Conservation (phyloP, 2,888 invertebrate species). For the Pemphredon lugubris region DNA sequence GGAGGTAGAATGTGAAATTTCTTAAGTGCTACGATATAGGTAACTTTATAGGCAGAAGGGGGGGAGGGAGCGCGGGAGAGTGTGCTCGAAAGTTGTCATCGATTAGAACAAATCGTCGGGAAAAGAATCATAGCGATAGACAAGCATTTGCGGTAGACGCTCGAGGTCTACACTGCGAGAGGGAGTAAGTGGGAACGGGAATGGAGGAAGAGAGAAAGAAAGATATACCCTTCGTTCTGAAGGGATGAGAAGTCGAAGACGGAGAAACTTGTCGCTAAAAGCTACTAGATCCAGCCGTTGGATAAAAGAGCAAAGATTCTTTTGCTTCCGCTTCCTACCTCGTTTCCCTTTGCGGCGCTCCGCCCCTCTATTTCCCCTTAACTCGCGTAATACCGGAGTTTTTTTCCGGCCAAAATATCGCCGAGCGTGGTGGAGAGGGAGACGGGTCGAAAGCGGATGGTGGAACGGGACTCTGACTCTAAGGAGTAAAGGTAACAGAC, state of each 20-base stretch:
- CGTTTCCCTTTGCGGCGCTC: constrained; percentile 3
- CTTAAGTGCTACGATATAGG: too few relatives aligned
- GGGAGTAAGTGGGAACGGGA: neutral
- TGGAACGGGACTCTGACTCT: constrained; percentile 14
- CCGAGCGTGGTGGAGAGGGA: constrained; percentile 15
- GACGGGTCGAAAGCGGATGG: neutral
- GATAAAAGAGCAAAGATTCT: constrained; percentile 49
- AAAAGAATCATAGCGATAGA: constrained; percentile 49
- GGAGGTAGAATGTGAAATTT: too few relatives aligned
- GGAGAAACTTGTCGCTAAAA: constrained; percentile 47
- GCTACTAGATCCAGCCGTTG: constrained; percentile 23
- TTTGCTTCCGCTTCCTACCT: constrained; percentile 24
- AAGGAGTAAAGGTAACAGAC: neutral
- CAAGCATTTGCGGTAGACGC: neutral
- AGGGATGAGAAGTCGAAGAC: constrained; percentile 40
- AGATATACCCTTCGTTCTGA: constrained; percentile 42
- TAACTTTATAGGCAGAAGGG: too few relatives aligned
- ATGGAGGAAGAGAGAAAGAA: neutral
- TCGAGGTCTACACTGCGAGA: neutral
- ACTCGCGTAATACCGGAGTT: constrained; percentile 22
- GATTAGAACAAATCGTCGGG: constrained; percentile 51
- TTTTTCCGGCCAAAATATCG: constrained; percentile 32
- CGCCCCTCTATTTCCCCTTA: neutral
- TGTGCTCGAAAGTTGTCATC: constrained; percentile 3
- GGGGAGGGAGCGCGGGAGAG: too few relatives aligned